phyloP scores from a whole-genome alignment of 1,140 invertebrate genomes.

The Pseudomyrmex pallidus region DNA sequence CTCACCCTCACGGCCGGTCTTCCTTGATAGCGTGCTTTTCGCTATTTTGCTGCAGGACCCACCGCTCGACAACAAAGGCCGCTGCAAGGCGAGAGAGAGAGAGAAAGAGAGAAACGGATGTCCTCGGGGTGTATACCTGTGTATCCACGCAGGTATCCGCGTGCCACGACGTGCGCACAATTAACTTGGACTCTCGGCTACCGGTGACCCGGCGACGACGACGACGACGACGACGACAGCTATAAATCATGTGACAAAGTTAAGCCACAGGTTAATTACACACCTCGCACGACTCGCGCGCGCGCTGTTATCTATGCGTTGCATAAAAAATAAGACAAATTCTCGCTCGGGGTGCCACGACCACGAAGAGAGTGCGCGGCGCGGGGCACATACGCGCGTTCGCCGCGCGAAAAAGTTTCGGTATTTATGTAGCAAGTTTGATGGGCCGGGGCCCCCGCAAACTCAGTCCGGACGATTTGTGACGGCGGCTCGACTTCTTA shows the following conservation, averaged over 20 bases:
- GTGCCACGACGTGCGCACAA: slow-evolving; percentile 46
- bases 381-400: background rate
- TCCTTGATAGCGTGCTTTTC: slow-evolving; percentile 68
- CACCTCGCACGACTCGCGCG: background rate
- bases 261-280: slow-evolving; percentile 57
- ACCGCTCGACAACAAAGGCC: slow-evolving; percentile 66
- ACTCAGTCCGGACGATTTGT: slow-evolving; percentile 55
- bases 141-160: slow-evolving; percentile 57
- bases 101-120: slow-evolving; percentile 38
- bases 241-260: slow-evolving; percentile 44
- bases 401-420: slow-evolving; percentile 41
- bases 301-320: slow-evolving; percentile 11
- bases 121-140: slow-evolving; percentile 38
- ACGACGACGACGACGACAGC: slow-evolving; percentile 17
- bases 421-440: slow-evolving; percentile 55
- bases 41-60: slow-evolving; percentile 63
- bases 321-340: slow-evolving; percentile 27
- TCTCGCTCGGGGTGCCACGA: background rate
- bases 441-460: slow-evolving; percentile 17
- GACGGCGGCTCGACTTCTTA: slow-evolving; percentile 40
- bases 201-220: slow-evolving; percentile 22
- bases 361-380: too few relatives aligned
- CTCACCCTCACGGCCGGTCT: slow-evolving; percentile 45
- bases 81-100: slow-evolving; percentile 16
- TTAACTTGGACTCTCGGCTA: slow-evolving; percentile 61